Evolutionary conservation across 1,140 invertebrate genomes (phyloP).

Genomic region (Phenacoccus solenopsis): DNA sequence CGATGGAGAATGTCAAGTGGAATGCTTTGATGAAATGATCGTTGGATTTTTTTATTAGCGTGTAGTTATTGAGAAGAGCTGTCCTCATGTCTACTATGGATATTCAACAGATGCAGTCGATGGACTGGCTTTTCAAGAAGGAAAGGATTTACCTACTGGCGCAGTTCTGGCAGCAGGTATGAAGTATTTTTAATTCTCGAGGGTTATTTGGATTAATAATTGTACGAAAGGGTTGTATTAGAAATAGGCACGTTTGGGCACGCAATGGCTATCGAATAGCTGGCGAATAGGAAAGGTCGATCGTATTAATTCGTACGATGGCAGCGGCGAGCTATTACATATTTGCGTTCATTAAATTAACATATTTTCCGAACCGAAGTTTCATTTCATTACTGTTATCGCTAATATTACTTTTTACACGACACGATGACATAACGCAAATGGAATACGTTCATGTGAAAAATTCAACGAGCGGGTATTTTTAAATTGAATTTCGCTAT

Average conservation of each 20-base stretch:
- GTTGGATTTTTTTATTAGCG: neutral
- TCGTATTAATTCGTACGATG: neutral
- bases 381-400: neutral
- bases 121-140: conserved; percentile 91
- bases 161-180: conserved; percentile 89
- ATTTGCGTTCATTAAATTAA: neutral
- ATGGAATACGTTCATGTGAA: neutral
- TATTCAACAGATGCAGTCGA: conserved; percentile 74
- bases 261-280: neutral
- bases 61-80: neutral
- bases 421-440: neutral
- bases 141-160: conserved; percentile 80
- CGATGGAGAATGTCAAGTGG: neutral
- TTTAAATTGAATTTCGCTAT: neutral
- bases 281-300: neutral
- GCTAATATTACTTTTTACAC: neutral
- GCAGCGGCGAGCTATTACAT: neutral
- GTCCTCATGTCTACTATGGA: conserved; percentile 34
- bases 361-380: neutral
- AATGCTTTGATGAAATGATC: neutral
- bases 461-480: neutral
- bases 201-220: neutral
- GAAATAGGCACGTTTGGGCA: neutral
- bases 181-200: conserved; percentile 23
- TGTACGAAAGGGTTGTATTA: neutral